A percentile compares a stretch with the other conserved stretches of the same genome.
These are phyloP conservation scores for Papilio xuthus DNA, from an alignment of 1,140 invertebrate species.

Conservation along the genomic window DNA sequence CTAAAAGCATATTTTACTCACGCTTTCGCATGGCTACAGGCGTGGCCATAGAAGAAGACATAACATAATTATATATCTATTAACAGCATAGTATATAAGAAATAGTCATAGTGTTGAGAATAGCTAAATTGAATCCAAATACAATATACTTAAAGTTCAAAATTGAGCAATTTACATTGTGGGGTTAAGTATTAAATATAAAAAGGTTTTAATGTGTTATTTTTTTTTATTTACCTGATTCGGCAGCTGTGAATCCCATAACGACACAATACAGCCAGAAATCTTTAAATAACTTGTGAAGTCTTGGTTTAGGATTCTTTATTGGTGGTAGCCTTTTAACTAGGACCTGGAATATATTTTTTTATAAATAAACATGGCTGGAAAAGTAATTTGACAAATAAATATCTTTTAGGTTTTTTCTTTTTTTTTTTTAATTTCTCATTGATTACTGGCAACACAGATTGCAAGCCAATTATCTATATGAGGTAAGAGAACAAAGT, in stretches of 20 bases:
- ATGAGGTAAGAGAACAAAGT: no score
- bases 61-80: slow-evolving; percentile 64
- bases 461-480: no score
- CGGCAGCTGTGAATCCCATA: slow-evolving; percentile 96
- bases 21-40: slow-evolving; percentile 79
- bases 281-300: slow-evolving; percentile 98
- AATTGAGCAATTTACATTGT: slow-evolving; percentile 52
- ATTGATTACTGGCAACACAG: no score
- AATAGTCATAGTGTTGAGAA: slow-evolving; percentile 39
- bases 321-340: slow-evolving; percentile 94
- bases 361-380: background rate
- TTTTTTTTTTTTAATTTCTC: no score
- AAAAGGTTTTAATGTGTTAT: slow-evolving; percentile 24
- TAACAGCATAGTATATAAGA: slow-evolving; percentile 47
- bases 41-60: slow-evolving; percentile 78
- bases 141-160: slow-evolving; percentile 50
- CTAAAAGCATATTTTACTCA: slow-evolving; percentile 78
- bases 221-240: slow-evolving; percentile 83
- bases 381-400: background rate
- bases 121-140: slow-evolving; percentile 50
- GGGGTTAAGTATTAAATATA: slow-evolving; percentile 49
- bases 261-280: slow-evolving; percentile 99
- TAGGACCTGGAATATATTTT: slow-evolving; percentile 73
- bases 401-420: no score
- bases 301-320: slow-evolving; percentile 93